phyloP scores from a whole-genome alignment of 2,113 vertebrate genomes.

The Sylvilagus bachmani region DNA sequence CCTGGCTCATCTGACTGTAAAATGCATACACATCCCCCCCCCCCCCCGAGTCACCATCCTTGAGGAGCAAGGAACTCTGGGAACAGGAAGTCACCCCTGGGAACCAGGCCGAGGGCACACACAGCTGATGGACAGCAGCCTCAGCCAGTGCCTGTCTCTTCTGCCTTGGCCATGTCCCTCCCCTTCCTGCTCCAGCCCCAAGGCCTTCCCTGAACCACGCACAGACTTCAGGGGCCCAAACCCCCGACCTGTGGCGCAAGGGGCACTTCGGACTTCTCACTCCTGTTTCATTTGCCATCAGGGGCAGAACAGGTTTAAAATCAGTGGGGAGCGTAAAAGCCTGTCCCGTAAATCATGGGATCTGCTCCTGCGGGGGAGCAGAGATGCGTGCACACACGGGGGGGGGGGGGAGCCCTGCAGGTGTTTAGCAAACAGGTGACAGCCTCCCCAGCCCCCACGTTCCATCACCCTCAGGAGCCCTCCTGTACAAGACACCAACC shows the following conservation, averaged over 20 bases:
- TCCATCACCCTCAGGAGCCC: not conserved
- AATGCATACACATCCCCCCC: no score
- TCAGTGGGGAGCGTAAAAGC: no score
- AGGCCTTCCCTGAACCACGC: not conserved
- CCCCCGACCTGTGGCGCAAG: no score
- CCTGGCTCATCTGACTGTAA: not conserved
- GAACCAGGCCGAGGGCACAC: not conserved
- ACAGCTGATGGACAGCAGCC: not conserved
- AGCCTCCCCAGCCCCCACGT: not conserved
- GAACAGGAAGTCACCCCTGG: not conserved
- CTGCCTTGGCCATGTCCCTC: not conserved
- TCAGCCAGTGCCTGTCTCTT: not conserved
- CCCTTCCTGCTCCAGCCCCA: not conserved
- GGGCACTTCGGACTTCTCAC: not conserved
- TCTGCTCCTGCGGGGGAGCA: no score
- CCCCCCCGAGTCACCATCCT: no score
- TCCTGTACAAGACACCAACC: not conserved
- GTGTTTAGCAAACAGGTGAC: not conserved
- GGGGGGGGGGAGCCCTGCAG: not conserved
- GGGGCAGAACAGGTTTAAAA: not conserved
- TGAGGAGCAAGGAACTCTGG: not conserved
- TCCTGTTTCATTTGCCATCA: not conserved
- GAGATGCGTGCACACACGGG: no score
- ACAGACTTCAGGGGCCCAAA: not conserved
- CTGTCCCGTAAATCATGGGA: not conserved